Percentiles rank a stretch among this genome's conserved stretches.
These are phyloP conservation scores for Cephus pygmeus DNA, from an alignment of 2,888 invertebrate genomes.

Conservation along the genomic window DNA sequence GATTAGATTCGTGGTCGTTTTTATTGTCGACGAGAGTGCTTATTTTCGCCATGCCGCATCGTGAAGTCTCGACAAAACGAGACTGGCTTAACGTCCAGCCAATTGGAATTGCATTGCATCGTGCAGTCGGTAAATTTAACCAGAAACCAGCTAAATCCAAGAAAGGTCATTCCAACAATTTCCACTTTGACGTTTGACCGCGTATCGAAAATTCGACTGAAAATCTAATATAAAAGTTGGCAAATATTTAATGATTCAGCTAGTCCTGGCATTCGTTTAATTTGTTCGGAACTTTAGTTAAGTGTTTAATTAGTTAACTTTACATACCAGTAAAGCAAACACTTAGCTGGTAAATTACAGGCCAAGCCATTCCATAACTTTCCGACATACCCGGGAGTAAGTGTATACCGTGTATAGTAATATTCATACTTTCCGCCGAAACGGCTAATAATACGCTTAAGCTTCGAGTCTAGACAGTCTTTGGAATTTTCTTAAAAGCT, in stretches of 20 bases:
- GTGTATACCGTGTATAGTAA: slow-evolving; percentile 38
- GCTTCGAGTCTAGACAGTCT: slow-evolving; percentile 10
- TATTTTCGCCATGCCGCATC: neutral
- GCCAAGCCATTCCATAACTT: slow-evolving; percentile 56
- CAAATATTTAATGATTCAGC: slow-evolving; percentile 45
- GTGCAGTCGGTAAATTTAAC: neutral
- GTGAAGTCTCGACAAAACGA: neutral
- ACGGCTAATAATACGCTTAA: slow-evolving; percentile 41
- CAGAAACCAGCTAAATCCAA: neutral
- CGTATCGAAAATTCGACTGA: neutral
- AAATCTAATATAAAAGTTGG: slow-evolving; percentile 38
- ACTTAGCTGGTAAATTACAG: slow-evolving; percentile 59
- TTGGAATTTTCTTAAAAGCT: slow-evolving; percentile 10
- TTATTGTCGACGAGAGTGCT: neutral
- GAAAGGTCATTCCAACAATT: neutral
- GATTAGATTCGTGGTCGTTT: neutral
- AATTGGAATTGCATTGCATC: neutral
- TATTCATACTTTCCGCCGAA: slow-evolving; percentile 33
- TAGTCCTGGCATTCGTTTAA: slow-evolving; percentile 49
- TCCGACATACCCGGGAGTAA: slow-evolving; percentile 35
- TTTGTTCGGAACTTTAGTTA: slow-evolving; percentile 53
- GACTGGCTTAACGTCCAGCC: neutral
- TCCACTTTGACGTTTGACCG: neutral
- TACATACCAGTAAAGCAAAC: slow-evolving; percentile 54
- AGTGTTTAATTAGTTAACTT: slow-evolving; percentile 60